Base-by-base conservation (phyloP, 2,888 invertebrate species). In the Lasius platythorax region DNA sequence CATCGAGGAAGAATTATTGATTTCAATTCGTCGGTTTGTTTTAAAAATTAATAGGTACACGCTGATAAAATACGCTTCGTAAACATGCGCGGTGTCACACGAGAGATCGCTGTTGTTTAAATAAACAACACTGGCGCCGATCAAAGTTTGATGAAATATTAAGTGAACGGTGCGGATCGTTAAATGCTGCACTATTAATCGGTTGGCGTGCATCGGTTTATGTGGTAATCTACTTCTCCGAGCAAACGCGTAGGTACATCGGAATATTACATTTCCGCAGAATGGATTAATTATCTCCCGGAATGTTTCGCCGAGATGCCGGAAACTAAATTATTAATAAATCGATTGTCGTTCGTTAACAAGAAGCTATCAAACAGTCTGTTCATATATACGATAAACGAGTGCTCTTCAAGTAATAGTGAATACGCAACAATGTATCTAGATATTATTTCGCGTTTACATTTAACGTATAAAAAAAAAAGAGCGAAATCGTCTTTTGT, bases 251-350 rank as follows among this genome's bases (percentile, higher is more conserved):
- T 43, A 79, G 58, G 12, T 72, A 61, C 33, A 46, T 33, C 56
- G 56, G 61, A 73, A 79, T 79, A 79, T 79, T 79, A 73, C 79
- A 79, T 79, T 79, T 79, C 73, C 61, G 73, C 61, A 50, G 43
- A 79, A 79, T 73, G 73, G 79, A 73, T 73, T 79, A 79, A 79
- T 79, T 79, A 79, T 72, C 73, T 46, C 18, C 33, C 79, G 73
- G 79, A 79, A 79, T 79, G 79, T 73, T 79, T 73, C 79, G 73
- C 28, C 46, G 79, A 79, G 79, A 79, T 79, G 73, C 46, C 79
- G 73, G 73, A 72, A 72, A 79, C 79, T 61, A 79, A 79, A 79
- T 79, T 79, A 79, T 73, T 79, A 79, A 79, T 79, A 79, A 79
- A 79, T 79, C 73, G 79, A 73, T 79, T 73, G 73, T 63, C 61